Evolutionary conservation across 2,797 vertebrate species (phyloP), one percentile per base, ranked within the genome.

Genomic region (Hipposideros larvatus): DNA sequence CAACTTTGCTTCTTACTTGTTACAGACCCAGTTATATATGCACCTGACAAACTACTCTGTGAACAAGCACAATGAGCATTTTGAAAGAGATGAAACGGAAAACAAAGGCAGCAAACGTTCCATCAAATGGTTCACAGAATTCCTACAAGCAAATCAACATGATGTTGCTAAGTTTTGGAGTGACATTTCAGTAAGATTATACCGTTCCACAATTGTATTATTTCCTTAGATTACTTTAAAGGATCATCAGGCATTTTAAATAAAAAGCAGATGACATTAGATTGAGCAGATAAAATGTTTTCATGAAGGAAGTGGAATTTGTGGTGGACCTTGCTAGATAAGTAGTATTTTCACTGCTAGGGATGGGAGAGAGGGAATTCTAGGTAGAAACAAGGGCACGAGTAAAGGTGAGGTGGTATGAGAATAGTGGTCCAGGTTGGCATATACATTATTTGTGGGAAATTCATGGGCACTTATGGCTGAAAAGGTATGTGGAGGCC

Each of bases 31-130:
- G 98, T 98, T 99, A 71, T 99, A 99, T 98, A 99, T 99, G 99
- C 99, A 99, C 97, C 98, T 99, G 98, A 99, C 99, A 82, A 99
- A 99, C 98, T 99, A 99, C 98, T 99, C 99, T 0, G 99, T 99
- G 97, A 99, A 99, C 99, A 99, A 99, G 98, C 99, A 99, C 98
- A 99, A 99, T 7, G 99, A 99, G 86, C 99, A 97, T 97, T 99
- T 99, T 94, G 99, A 99, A 98, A 99, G 99, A 63, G 99, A 99
- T 41, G 99, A 99, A 98, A 99, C 99, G 0, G 99, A 99, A 98
- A 99, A 99, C 98, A 99, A 99, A 98, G 99, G 99, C 98, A 99
- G 99, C 98, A 99, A 99, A 98, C 99, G 99, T 88, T 99, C 99
- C 97, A 99, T 99, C 98, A 99, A 98, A 92, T 99, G 99, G 99